Conservation (phyloP, 2,113 vertebrate genomes). For the Puntigrus tetrazona region DNA sequence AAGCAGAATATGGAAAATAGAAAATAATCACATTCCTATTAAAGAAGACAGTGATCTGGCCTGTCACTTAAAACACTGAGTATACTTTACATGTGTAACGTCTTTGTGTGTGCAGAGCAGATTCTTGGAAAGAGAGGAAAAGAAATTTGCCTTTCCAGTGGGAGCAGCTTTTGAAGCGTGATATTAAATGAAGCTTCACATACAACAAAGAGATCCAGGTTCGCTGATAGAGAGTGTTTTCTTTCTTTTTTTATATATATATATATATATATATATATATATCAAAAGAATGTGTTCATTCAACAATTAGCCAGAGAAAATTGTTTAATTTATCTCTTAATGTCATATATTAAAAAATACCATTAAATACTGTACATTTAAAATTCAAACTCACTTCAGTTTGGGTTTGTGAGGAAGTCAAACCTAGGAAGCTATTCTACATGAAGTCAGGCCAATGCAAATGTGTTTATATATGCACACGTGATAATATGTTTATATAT, state of each 20-base stretch:
- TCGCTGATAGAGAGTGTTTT: not conserved
- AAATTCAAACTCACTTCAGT: not conserved
- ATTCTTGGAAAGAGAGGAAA: slow-evolving; percentile 60
- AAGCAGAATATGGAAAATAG: too few species aligned
- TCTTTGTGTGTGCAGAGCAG: slow-evolving; percentile 55
- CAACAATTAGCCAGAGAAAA: not conserved
- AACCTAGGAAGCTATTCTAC: not conserved
- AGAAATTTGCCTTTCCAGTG: slow-evolving; percentile 57
- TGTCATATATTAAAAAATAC: not conserved
- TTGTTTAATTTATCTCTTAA: not conserved
- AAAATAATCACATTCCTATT: too few species aligned
- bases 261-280: not conserved
- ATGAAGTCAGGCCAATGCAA: not conserved
- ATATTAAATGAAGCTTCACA: slow-evolving; percentile 2
- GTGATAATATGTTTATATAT: not conserved
- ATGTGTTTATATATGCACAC: not conserved
- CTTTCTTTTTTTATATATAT: not conserved
- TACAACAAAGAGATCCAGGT: not conserved
- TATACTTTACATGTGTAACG: not conserved
- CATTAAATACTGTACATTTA: not conserved
- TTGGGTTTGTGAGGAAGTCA: not conserved
- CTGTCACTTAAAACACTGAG: not conserved
- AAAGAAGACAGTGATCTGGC: not conserved
- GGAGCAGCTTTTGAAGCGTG: slow-evolving; percentile 57
- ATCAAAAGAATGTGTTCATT: not conserved